These are phyloP conservation scores for Datnioides undecimradiatus DNA, from an alignment of 2,113 vertebrate genomes.

Conservation along the genomic window DNA sequence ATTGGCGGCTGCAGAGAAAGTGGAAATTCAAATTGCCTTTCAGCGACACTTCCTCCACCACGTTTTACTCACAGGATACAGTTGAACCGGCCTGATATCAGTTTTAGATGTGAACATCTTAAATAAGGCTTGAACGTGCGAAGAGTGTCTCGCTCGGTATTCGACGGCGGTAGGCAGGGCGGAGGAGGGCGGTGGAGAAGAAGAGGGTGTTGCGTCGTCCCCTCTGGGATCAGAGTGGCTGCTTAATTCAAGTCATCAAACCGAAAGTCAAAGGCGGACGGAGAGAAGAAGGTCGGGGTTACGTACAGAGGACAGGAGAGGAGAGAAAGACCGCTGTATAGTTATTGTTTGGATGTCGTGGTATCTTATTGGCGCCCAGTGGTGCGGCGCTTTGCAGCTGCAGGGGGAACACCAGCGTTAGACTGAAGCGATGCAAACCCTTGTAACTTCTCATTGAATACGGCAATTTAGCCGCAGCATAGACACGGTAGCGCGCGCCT, in stretches of 20 bases:
- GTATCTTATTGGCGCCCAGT: too few relatives aligned
- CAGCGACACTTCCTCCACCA: constrained; percentile 8
- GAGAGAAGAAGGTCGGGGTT: constrained; percentile 38
- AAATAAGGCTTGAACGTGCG: background rate
- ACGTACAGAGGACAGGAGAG: constrained; percentile 13
- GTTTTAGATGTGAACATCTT: background rate
- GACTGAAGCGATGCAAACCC: background rate
- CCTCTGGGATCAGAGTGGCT: constrained; percentile 50
- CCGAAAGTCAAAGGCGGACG: constrained; percentile 53
- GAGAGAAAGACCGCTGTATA: background rate
- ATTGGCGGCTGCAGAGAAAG: constrained; percentile 36
- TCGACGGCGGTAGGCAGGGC: constrained; percentile 8
- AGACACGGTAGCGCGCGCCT: background rate
- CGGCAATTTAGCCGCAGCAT: background rate
- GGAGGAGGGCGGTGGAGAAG: background rate
- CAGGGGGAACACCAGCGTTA: background rate
- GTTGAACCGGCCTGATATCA: background rate
- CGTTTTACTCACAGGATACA: constrained; percentile 1
- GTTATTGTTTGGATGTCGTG: constrained; percentile 27
- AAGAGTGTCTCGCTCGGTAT: constrained; percentile 46
- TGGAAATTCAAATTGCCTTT: constrained; percentile 62
- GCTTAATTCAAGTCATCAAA: constrained; percentile 60
- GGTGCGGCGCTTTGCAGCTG: background rate
- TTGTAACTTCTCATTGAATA: background rate
- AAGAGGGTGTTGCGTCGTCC: constrained; percentile 39